Conservation (phyloP, 1,140 invertebrate species). For the Penaeus indicus region DNA sequence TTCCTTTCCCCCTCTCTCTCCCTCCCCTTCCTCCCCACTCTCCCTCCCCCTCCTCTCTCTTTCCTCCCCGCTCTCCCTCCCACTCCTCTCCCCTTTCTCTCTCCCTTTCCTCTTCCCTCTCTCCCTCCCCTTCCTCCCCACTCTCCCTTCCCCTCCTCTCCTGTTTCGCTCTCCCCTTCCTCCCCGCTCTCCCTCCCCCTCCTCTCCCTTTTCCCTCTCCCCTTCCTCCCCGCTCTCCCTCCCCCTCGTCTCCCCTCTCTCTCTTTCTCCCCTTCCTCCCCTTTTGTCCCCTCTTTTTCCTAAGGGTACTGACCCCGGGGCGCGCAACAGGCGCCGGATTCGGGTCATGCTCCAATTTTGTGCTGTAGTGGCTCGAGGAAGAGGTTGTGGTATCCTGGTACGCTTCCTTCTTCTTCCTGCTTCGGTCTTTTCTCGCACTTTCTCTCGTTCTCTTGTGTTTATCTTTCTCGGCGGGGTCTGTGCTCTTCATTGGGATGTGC, state of each 20-base stretch:
- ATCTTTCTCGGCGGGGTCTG: too few relatives aligned
- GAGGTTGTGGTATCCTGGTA: neutral
- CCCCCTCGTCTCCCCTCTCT: too few relatives aligned
- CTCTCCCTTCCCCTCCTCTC: too few relatives aligned
- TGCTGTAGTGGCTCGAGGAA: too few relatives aligned
- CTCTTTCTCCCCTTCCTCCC: neutral
- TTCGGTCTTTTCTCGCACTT: too few relatives aligned
- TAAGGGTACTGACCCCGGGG: neutral
- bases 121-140: neutral
- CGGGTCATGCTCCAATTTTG: neutral
- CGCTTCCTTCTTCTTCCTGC: too few relatives aligned
- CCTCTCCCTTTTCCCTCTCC: neutral
- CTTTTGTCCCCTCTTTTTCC: neutral
- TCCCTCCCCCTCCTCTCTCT: neutral
- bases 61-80: neutral
- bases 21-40: constrained; percentile 2
- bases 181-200: too few relatives aligned
- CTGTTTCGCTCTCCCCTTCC: neutral
- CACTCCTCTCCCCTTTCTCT: neutral
- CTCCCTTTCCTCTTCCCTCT: neutral
- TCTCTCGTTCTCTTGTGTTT: too few relatives aligned
- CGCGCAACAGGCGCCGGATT: neutral
- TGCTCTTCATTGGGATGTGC: too few relatives aligned
- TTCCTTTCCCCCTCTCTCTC: constrained; percentile 6
- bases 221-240: neutral